Base-by-base conservation (phyloP, 2,113 vertebrate species). In the Erythrocebus patas region DNA sequence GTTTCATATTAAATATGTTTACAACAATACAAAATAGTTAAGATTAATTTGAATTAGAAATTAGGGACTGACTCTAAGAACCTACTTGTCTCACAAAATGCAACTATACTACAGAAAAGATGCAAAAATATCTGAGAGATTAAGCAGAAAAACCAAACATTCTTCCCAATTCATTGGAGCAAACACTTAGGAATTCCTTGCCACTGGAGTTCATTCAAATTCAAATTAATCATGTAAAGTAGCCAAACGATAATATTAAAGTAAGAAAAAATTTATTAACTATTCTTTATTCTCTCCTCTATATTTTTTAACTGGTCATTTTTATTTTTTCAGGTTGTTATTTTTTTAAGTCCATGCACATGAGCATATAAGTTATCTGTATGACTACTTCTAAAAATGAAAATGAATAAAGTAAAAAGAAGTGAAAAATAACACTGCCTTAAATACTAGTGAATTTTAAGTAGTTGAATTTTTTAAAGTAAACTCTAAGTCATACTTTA, bases 401-500 rank as follows among this genome's bases (percentile, higher is more conserved):
- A 97, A 97, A 92, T 43, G 80, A 96, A 97, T 70, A 91, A 93
- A 97, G 55, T 92, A 73, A 95, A 96, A 97, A 94, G 38, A 96
- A 96, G 72, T 91, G 84, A 96, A 98, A 97, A 97, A 96, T 95
- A 97, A 95, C 93, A 93, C 50, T 95, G 80, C 96, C 95, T 97
- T 96, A 93, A 96, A 97, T 95, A 93, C 92, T 97, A 95, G 96
- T 97, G 88, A 97, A 97, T 97, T 97, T 98, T 95, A 97, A 97
- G 88, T 90, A 96, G 90, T 64, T 97, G 95, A 61, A 97, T 81
- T 96, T 97, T 97, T 92, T 87, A 96, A 98, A 97, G 96, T 94
- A 97, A 98, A 95, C 94, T 97, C 84, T 93, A 97, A 98, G 94
- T 98, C 97, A 97, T 97, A 93, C 94, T 97, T 80, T 95, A 95